Percentiles rank a stretch among this genome's conserved stretches.
phyloP scores from a whole-genome alignment of 2,888 invertebrate species.

The Crossocerus cetratus region DNA sequence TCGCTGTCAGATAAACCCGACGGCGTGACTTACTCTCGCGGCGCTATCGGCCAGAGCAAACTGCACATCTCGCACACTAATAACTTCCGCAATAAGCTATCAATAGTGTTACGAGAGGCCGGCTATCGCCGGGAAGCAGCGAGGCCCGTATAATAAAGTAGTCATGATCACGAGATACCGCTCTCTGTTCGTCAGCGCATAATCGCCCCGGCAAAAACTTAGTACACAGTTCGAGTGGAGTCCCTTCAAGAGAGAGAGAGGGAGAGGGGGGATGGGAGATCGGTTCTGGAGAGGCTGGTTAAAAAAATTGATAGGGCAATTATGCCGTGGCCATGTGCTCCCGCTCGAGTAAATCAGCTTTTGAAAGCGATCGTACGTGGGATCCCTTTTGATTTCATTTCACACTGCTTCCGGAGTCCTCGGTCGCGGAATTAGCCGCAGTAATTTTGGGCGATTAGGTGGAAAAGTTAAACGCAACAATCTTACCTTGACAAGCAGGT shows the following conservation, averaged over 20 bases:
- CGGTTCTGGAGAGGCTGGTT: slow-evolving; percentile 31
- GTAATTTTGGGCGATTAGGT: slow-evolving; percentile 1
- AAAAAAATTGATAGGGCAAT: slow-evolving; percentile 30
- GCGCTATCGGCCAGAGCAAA: not conserved
- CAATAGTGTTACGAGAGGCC: not conserved
- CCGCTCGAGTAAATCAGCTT: no score
- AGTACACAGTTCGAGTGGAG: slow-evolving; percentile 18
- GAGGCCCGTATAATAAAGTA: not conserved
- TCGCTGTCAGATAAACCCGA: not conserved
- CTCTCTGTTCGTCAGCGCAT: not conserved
- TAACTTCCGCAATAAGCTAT: not conserved
- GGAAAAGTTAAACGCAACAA: slow-evolving; percentile 11
- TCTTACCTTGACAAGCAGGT: slow-evolving; percentile 75
- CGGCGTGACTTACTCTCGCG: not conserved
- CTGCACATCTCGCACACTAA: not conserved
- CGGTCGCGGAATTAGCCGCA: no score
- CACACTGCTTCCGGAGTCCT: no score
- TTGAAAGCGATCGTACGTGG: no score
- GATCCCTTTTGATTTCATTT: no score
- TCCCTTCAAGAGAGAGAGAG: slow-evolving; percentile 14
- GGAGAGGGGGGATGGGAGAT: no score
- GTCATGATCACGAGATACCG: not conserved
- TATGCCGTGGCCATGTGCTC: slow-evolving; percentile 47
- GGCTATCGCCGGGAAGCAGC: no score
- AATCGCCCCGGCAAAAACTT: slow-evolving; percentile 12